A percentile compares a stretch with the other conserved stretches of the same genome.
phyloP scores from a whole-genome alignment of 2,888 invertebrate species.

The Cyclophora albipunctata region DNA sequence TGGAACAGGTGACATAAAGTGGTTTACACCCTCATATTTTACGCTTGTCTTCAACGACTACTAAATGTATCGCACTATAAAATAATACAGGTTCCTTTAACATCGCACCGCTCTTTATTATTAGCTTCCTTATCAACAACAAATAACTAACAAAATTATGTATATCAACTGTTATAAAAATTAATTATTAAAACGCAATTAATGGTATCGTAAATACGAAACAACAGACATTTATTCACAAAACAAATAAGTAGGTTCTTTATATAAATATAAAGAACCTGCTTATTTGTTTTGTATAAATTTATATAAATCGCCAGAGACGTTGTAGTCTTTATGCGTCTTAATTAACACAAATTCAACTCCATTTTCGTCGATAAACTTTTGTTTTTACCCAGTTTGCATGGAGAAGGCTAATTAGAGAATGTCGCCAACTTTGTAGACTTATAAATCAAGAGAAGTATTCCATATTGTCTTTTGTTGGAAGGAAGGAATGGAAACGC shows the following conservation, averaged over 20 bases:
- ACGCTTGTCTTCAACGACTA: slow-evolving; percentile 4
- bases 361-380: slow-evolving; percentile 6
- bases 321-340: slow-evolving; percentile 10
- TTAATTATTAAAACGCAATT: too few relatives aligned
- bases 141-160: too few relatives aligned
- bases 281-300: too few relatives aligned
- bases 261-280: too few relatives aligned
- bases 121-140: too few relatives aligned
- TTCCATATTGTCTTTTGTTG: slow-evolving; percentile 1
- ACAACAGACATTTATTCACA: too few relatives aligned
- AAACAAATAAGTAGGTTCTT: too few relatives aligned
- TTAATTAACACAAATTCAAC: slow-evolving; percentile 15
- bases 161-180: too few relatives aligned
- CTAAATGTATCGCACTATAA: background rate
- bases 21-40: slow-evolving; percentile 18
- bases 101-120: too few relatives aligned
- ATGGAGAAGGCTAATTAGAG: slow-evolving; percentile 12
- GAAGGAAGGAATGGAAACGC: slow-evolving; percentile 1
- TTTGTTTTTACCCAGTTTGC: slow-evolving; percentile 14
- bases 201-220: too few relatives aligned
- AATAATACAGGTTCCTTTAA: background rate
- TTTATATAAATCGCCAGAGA: too few relatives aligned
- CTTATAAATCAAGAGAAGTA: slow-evolving; percentile 11
- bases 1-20: slow-evolving; percentile 14
- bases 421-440: slow-evolving; percentile 8